Base-by-base conservation (phyloP, 53 echinoderm and acorn worm species). In the Astropecten irregularis region DNA sequence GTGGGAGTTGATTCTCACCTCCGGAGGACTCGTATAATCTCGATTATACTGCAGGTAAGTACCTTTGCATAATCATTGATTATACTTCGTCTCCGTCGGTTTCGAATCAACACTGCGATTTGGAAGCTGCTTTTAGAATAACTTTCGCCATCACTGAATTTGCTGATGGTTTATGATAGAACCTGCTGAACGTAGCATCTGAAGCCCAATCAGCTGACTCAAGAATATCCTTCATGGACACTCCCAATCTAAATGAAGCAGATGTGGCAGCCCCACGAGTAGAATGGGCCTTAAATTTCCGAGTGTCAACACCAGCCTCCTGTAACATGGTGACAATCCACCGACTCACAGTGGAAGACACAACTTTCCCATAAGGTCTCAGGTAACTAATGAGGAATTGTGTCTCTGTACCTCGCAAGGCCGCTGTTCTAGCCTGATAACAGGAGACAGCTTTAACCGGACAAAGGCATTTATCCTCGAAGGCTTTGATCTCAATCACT, bases 191-290 rank as follows among this genome's bases (percentile, higher is more conserved):
- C 20, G 44, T 87, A 7, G 42, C 32, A 19, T 49, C 74, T 44
- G 44, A 68, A 35, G 67, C 51, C 87, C 87, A 77, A 19, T 81
- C 79, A 47, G 70, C 81, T 15, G 76, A 52, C 11, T 73, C 73
- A 20, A 65, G 32, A 38, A 86, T 86, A 52, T 47, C 86, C 33
- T 65, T 64, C 33, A 76, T 38, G 0, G 82, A 51, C 33, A 88
- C 66, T 15, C 83, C 65, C 9, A 82, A 36, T 31, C 27, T 82
- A 40, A 40, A 47, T 56, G 84, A 85, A 40, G 64, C 69, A 22
- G 82, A 90, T 23, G 77, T 69, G 9, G 68, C 76, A 52, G 77
- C 86, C 10, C 86, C 76, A 59, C 86, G 60, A 2, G 66, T 76
- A 40, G 76, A 76, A 61, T 86, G 76, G 20, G 86, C 77, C 54